These are phyloP conservation scores for Ceramica pisi DNA, from an alignment of 2,888 invertebrate species.

Conservation along the genomic window DNA sequence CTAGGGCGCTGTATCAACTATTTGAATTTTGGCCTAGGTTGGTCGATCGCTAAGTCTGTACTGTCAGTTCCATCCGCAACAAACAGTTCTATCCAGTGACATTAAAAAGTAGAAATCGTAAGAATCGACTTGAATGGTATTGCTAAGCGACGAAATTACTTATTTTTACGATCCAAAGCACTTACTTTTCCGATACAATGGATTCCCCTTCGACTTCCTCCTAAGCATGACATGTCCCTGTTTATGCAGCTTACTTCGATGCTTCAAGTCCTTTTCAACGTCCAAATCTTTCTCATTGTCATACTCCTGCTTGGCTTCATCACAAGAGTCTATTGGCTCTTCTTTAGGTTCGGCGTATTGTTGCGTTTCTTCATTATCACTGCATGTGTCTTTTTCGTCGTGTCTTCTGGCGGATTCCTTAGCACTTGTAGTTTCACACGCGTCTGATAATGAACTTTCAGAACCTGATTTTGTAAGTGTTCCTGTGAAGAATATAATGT, in stretches of 20 bases:
- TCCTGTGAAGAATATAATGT: conserved; percentile 43
- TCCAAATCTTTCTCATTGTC: conserved; percentile 83
- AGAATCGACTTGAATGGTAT: no score
- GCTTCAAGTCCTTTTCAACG: conserved; percentile 69
- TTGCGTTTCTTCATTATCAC: conserved; percentile 91
- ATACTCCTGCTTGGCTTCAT: conserved; percentile 80
- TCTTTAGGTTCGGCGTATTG: conserved; percentile 68
- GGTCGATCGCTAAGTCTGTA: no score
- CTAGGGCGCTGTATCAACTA: no score
- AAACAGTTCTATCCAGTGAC: no score
- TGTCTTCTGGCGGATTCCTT: conserved; percentile 93
- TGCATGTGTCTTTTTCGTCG: conserved; percentile 94
- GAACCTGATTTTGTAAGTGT: conserved; percentile 95
- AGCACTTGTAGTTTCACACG: conserved; percentile 91
- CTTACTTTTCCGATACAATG: conserved; percentile 93
- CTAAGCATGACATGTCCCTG: conserved; percentile 91
- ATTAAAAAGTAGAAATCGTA: no score
- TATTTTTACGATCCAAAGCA: background rate
- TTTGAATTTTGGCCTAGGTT: no score
- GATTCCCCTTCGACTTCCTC: conserved; percentile 92
- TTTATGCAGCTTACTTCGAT: conserved; percentile 81
- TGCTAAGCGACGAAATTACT: no score
- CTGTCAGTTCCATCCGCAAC: no score
- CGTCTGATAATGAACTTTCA: conserved; percentile 96
- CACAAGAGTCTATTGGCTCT: conserved; percentile 79